Conservation (phyloP, 2,797 vertebrate species). For the Acanthurus tractus region DNA sequence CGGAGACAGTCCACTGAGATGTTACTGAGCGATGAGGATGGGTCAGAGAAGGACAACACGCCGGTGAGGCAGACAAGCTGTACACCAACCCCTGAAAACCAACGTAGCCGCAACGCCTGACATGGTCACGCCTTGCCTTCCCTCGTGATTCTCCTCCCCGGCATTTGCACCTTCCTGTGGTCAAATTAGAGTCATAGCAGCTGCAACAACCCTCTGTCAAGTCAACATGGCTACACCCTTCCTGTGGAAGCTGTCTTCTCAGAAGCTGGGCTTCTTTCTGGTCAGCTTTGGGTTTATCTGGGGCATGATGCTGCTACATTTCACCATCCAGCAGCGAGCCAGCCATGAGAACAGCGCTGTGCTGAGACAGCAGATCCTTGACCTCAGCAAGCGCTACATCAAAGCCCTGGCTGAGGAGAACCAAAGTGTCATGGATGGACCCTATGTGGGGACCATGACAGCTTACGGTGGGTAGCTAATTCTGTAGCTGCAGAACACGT, state of each 20-base stretch:
- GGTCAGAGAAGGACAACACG: constrained; percentile 54
- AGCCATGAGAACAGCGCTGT: constrained; percentile 95
- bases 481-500: background rate
- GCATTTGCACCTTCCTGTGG: constrained; percentile 16
- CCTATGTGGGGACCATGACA: constrained; percentile 98
- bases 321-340: constrained; percentile 97
- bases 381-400: constrained; percentile 99
- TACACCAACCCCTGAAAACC: constrained; percentile 5
- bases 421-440: constrained; percentile 96
- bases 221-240: constrained; percentile 92
- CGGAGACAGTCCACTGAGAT: constrained; percentile 44
- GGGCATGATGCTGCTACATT: constrained; percentile 99
- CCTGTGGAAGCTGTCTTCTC: constrained; percentile 98
- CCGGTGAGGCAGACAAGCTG: constrained; percentile 53
- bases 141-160: constrained; percentile 70
- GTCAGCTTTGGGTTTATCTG: constrained; percentile 99
- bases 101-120: constrained; percentile 30
- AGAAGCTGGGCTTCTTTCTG: constrained; percentile 98
- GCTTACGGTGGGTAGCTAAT: constrained; percentile 92
- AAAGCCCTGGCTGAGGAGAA: constrained; percentile 98
- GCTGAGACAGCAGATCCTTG: constrained; percentile 97
- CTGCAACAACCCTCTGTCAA: background rate
- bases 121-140: constrained; percentile 71
- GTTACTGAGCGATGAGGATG: constrained; percentile 61
- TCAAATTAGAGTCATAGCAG: constrained; percentile 24